phyloP scores from a whole-genome alignment of 2,797 vertebrate genomes.

The Amniataba percoides region DNA sequence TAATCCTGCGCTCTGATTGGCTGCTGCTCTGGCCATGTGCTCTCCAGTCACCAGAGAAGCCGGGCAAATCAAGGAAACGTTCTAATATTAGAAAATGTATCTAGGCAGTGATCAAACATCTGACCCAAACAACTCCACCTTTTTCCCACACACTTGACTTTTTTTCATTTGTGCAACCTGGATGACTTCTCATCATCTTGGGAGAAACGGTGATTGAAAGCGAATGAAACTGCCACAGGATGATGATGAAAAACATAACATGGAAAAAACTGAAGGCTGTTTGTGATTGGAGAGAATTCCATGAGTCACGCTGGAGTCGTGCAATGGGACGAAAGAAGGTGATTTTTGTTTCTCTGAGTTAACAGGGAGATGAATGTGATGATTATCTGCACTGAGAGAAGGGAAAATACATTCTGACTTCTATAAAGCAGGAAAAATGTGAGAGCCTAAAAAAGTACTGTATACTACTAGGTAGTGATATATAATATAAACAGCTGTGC shows the following conservation, averaged over 20 bases:
- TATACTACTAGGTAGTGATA: background rate
- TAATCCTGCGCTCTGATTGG: constrained; percentile 82
- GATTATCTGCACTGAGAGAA: background rate
- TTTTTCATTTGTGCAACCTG: constrained; percentile 19
- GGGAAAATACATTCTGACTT: background rate
- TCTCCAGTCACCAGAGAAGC: constrained; percentile 85
- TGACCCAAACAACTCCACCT: constrained; percentile 73
- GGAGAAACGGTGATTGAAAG: constrained; percentile 23
- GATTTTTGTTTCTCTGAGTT: constrained; percentile 44
- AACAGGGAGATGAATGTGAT: constrained; percentile 29
- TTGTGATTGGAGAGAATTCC: constrained; percentile 57
- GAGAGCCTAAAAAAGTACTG: background rate
- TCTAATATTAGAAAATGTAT: constrained; percentile 91
- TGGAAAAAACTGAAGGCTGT: constrained; percentile 40
- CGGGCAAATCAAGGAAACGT: constrained; percentile 88
- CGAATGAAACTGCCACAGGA: constrained; percentile 3
- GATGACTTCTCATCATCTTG: constrained; percentile 1
- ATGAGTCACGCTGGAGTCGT: constrained; percentile 60
- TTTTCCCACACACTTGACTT: constrained; percentile 41
- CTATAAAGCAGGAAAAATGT: background rate
- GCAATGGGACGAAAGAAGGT: constrained; percentile 54
- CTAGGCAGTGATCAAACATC: constrained; percentile 85
- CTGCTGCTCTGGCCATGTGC: constrained; percentile 82
- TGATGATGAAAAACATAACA: constrained; percentile 44
- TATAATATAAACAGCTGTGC: too few species aligned